Conservation (phyloP, 2,113 vertebrate species). For the Mugil cephalus region DNA sequence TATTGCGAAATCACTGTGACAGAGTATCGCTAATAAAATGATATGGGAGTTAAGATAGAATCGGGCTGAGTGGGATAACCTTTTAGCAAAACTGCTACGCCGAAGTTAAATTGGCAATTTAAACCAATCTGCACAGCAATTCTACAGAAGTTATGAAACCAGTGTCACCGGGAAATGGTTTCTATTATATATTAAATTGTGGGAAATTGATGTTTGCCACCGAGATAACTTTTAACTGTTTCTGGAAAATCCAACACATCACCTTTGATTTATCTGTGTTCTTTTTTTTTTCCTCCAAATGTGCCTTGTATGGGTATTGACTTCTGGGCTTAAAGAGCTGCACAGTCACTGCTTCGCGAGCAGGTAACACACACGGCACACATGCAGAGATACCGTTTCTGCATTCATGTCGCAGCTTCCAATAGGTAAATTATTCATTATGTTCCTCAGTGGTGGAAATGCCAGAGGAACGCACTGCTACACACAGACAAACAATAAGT, state of each 20-base stretch:
- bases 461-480: constrained; percentile 59
- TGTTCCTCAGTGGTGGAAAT: constrained; percentile 72
- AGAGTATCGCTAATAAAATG: constrained; percentile 2
- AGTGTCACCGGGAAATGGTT: not conserved
- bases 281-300: not conserved
- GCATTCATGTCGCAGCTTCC: constrained; percentile 61
- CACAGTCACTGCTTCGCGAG: constrained; percentile 32
- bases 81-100: constrained; percentile 5
- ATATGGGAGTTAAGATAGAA: constrained; percentile 6
- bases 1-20: constrained; percentile 15
- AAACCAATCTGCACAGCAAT: constrained; percentile 8
- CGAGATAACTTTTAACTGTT: not conserved
- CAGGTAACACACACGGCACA: constrained; percentile 41
- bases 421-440: constrained; percentile 76
- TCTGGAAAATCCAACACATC: not conserved
- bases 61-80: not conserved
- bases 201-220: not conserved
- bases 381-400: constrained; percentile 50
- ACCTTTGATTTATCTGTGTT: not conserved
- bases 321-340: constrained; percentile 17
- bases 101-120: constrained; percentile 16
- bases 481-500: constrained; percentile 54
- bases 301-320: constrained; percentile 2
- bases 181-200: not conserved
- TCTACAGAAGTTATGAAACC: constrained; percentile 10